These are phyloP conservation scores for Pomacea maculata DNA, from an alignment of 1,140 invertebrate genomes.

Conservation along the genomic window DNA sequence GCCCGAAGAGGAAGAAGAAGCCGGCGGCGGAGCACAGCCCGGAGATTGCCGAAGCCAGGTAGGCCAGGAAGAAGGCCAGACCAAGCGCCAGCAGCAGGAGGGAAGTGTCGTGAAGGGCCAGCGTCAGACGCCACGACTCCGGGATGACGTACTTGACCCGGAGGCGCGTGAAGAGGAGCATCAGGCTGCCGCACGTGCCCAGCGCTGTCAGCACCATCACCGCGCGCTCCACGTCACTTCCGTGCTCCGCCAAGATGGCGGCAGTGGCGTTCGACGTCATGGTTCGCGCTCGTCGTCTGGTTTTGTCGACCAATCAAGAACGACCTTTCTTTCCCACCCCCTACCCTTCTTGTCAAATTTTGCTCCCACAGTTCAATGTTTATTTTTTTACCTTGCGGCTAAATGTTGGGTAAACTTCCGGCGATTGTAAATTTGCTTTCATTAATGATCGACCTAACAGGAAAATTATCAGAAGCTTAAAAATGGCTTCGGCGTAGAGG, in stretches of 20 bases:
- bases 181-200: conserved; percentile 11
- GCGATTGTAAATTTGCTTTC: too few species aligned
- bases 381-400: too few species aligned
- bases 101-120: conserved; percentile 35
- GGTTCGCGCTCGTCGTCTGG: too few species aligned
- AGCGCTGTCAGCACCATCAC: conserved; percentile 15
- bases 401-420: too few species aligned
- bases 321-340: too few species aligned
- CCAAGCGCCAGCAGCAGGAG: conserved; percentile 37
- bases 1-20: conserved; percentile 42
- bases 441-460: too few species aligned
- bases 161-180: conserved; percentile 29
- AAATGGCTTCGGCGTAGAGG: too few species aligned
- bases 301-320: background rate
- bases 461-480: too few species aligned
- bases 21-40: conserved; percentile 26
- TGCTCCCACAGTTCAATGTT: too few species aligned
- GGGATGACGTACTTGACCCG: conserved; percentile 37
- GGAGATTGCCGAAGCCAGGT: conserved; percentile 19
- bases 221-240: conserved; percentile 6
- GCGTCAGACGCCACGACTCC: conserved; percentile 40
- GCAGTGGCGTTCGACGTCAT: background rate
- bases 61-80: conserved; percentile 33
- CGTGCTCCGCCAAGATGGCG: conserved; percentile 10
- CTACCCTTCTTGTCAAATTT: too few species aligned